Base-by-base conservation (phyloP, 2,888 invertebrate species). In the Hemistola chrysoprasaria region DNA sequence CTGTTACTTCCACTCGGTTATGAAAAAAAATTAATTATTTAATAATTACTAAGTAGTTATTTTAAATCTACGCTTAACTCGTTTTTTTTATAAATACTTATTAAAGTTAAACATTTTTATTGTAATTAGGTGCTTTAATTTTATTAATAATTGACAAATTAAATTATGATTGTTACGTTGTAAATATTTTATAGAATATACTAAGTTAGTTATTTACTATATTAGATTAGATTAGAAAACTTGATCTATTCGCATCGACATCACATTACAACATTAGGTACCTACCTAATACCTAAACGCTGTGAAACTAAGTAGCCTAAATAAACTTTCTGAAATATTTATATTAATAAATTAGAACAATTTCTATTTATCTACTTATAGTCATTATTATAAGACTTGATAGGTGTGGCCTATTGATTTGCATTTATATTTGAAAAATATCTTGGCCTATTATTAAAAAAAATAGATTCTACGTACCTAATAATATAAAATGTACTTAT, bases 1-100 rank as follows among this genome's bases (percentile, higher is more conserved):
- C 53, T 53, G 59, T 58, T 55, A 65, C 73, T 71, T 74, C 66
- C 70, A 70, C 64, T 75, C 61, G 62, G 65, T 50, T 53, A 58
- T 39, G 45, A 49, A 44, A 16, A 44, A 46, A 62, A 62, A 62
- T 66, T 56, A 53, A 58, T 58, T 44, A 43, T 40, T 45, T 42
- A 32, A 39, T 56, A 65, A 42, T 37, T 47, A 37, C 38, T 42
- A 16, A 16, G 48, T 53, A 54, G 49, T 46, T 50, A 53, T 52
- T 49, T 28, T 46, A 47, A 44, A 32, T 50, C 36, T 54, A 52
- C 52, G 55, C 55, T 55, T 55, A 55, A 44, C 41, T 50, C 35
- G 40, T 47, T 55, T 55, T 47, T 44, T 47, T 54, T 46, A 51
- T 47, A n/a, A n/a, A n/a, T n/a, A n/a, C n/a, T 47, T 49, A 54